These are phyloP conservation scores for Microhierax caerulescens DNA, from an alignment of 2,797 vertebrate species.

Conservation along the genomic window DNA sequence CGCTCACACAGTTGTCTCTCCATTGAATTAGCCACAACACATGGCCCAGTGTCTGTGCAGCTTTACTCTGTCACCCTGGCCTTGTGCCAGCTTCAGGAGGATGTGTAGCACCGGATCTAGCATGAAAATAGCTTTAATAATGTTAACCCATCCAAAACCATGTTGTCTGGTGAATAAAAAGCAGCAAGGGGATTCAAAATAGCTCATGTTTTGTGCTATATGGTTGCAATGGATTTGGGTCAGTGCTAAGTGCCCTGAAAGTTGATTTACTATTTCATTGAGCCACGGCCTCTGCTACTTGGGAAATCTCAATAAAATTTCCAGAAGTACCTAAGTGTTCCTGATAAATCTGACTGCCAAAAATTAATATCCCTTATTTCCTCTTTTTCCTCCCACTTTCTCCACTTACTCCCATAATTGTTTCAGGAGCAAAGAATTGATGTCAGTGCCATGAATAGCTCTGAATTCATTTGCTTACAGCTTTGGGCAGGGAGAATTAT, in stretches of 20 bases:
- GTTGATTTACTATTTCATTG: slow-evolving; percentile 12
- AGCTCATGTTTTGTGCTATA: neutral
- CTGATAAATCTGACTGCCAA: slow-evolving; percentile 16
- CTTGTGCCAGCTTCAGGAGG: neutral
- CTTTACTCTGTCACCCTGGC: neutral
- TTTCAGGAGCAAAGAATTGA: slow-evolving; percentile 10
- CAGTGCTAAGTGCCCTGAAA: neutral
- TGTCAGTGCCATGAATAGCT: neutral
- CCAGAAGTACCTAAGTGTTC: slow-evolving; percentile 14
- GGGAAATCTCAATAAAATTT: neutral
- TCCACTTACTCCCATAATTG: neutral
- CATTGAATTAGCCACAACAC: neutral
- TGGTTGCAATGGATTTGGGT: neutral
- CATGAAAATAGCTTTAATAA: neutral
- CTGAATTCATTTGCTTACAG: neutral
- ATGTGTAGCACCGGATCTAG: neutral
- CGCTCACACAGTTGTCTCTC: accelerated
- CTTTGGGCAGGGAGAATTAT: neutral
- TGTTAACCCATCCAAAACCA: neutral
- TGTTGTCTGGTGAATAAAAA: neutral
- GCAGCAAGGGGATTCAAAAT: neutral
- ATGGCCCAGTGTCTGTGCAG: neutral
- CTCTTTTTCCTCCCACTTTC: slow-evolving; percentile 13
- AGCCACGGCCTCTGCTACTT: neutral
- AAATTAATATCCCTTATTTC: slow-evolving; percentile 31